Evolutionary conservation across 64 coral and sea anemone species (phyloP), one percentile per base, ranked within the genome.

Genomic region (Stichodactyla helianthus): DNA sequence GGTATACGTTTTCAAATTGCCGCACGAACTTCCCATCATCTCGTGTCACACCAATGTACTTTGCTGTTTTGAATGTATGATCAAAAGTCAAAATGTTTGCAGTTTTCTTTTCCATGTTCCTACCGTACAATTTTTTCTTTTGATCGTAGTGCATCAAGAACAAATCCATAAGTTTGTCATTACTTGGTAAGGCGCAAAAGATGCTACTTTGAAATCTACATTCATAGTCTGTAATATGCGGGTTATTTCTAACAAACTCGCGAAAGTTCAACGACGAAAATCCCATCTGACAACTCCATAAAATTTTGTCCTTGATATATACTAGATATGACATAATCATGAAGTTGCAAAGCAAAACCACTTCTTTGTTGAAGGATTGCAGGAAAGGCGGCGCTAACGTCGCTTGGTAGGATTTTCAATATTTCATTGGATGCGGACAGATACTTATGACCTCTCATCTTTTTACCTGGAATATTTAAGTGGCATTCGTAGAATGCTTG

Each of bases 241-340:
- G 74, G 70, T 89, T 83, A 57, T 62, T 62, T 82, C 51, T 15
- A 13, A 70, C 14, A 35, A 87, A 87, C 20, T 92, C 85, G 57
- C 91, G 19, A 57, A 88, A 89, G 58, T 93, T 93, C 83, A 79
- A 77, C 20, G 91, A 93, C 59, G 86, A 79, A 79, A 78, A 93
- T 93, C 19, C 82, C 81, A 52, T 93, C 91, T 6, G 86, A 79
- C 51, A 83, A 16, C 27, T 89, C 88, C 80, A 83, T 71, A 52
- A 89, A 89, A 27, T 82, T 89, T 83, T 89, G 88, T 6, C 88
- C 88, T 82, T 83, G 79, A 74, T 84, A 77, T 27, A 90, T 15
- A 20, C 82, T 61, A 35, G 82, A 83, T 54, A 90, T 82, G 19
- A 90, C 54, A 77, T 90, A 84, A 62, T 90, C 88, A 55, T 84